Evolutionary conservation across 1,140 invertebrate genomes (phyloP).

Genomic region (Conus ventricosus): DNA sequence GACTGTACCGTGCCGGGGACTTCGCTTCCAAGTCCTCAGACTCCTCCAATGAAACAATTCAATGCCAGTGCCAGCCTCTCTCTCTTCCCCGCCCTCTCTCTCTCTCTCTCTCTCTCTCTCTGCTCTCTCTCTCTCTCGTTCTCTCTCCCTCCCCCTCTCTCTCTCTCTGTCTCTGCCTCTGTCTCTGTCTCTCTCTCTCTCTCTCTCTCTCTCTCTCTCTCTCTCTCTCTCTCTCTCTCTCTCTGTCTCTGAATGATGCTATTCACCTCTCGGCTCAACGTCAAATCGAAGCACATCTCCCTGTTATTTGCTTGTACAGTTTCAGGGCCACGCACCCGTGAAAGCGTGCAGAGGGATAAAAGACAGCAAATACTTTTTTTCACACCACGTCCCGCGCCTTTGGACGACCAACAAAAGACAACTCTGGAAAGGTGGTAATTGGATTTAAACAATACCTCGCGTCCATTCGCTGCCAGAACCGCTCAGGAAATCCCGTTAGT

Average conservation of each 20-base stretch:
- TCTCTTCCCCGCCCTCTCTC: too few relatives aligned
- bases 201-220: too few relatives aligned
- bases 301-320: conserved; percentile 29
- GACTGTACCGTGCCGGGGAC: too few relatives aligned
- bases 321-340: background rate
- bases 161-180: background rate
- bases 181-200: too few relatives aligned
- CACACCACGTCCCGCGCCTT: background rate
- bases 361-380: conserved; percentile 28
- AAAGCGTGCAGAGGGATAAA: conserved; percentile 18
- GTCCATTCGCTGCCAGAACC: background rate
- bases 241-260: background rate
- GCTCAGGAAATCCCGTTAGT: conserved; percentile 22
- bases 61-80: background rate
- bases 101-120: too few relatives aligned
- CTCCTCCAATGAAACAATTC: conserved; percentile 2
- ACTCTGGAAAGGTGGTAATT: conserved; percentile 8
- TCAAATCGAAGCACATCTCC: background rate
- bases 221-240: background rate
- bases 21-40: too few relatives aligned
- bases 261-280: background rate
- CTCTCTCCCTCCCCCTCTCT: too few relatives aligned
- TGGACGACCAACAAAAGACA: background rate
- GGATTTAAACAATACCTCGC: conserved; percentile 18
- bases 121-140: too few relatives aligned